Conservation (phyloP, 2,113 vertebrate species). For the Toxostoma redivivum region DNA sequence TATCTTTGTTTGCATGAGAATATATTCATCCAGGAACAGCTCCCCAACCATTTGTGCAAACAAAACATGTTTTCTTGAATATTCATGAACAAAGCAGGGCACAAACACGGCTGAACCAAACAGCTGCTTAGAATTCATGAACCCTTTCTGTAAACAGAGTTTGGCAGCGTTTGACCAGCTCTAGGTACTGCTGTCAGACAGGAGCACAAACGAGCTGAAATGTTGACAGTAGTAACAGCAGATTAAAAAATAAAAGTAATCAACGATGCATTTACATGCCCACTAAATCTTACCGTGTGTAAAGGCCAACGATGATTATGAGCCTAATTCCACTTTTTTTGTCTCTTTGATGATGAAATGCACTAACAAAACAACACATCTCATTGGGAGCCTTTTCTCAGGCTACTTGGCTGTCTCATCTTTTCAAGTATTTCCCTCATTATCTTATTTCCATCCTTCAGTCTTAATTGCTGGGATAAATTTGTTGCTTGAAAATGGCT, state of each 20-base stretch:
- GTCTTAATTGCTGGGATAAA: neutral
- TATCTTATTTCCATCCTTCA: neutral
- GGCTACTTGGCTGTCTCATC: neutral
- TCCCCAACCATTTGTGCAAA: slow-evolving; percentile 44
- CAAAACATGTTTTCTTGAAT: slow-evolving; percentile 41
- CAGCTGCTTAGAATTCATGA: slow-evolving; percentile 42
- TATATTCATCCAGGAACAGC: neutral
- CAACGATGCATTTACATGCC: neutral
- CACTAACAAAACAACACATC: neutral
- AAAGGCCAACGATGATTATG: neutral
- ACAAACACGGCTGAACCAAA: slow-evolving; percentile 4
- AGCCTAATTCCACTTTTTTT: neutral
- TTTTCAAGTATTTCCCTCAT: neutral
- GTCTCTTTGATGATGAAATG: neutral
- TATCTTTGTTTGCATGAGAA: slow-evolving; percentile 14
- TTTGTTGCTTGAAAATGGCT: neutral
- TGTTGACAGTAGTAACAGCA: neutral
- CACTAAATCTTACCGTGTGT: neutral
- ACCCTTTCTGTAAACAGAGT: neutral
- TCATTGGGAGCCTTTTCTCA: neutral
- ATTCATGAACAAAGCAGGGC: slow-evolving; percentile 43
- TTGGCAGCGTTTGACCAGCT: slow-evolving; percentile 3
- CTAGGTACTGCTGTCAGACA: slow-evolving; percentile 5
- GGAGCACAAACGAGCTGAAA: neutral
- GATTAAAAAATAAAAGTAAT: neutral